A percentile compares a stretch with the other conserved stretches of the same genome.
These are phyloP conservation scores for Chamaetylas fuelleborni DNA, from an alignment of 2,113 vertebrate species.

Conservation along the genomic window DNA sequence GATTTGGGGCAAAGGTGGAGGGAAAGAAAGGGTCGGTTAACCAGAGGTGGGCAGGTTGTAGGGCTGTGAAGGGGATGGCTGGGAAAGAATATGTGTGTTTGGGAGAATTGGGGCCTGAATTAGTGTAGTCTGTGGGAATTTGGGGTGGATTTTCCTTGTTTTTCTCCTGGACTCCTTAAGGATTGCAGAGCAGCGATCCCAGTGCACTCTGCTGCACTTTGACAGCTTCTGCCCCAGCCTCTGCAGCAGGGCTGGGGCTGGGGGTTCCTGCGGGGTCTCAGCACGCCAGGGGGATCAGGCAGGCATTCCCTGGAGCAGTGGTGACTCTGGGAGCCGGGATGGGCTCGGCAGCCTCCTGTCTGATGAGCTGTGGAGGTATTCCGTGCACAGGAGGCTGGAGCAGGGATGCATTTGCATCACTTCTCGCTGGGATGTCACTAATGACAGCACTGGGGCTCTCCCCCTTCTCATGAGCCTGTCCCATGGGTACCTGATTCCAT, in stretches of 20 bases:
- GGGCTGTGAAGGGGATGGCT: neutral
- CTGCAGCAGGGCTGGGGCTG: neutral
- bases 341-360: neutral
- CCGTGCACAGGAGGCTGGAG: fast-evolving
- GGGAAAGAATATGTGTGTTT: fast-evolving
- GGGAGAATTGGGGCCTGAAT: neutral
- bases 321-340: neutral
- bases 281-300: fast-evolving
- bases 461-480: neutral
- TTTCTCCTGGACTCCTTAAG: neutral
- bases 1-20: neutral
- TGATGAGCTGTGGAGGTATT: neutral
- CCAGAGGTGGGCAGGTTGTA: neutral
- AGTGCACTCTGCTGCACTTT: fast-evolving
- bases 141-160: neutral
- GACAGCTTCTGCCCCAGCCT: neutral
- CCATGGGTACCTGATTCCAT: neutral
- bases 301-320: neutral
- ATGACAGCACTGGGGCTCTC: neutral
- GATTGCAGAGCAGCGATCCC: neutral
- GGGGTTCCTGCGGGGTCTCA: neutral
- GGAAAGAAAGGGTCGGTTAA: fast-evolving
- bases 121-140: neutral
- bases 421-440: neutral
- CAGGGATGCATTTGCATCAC: neutral